Conservation (phyloP, 2,797 vertebrate genomes). For the Octomys mimax region DNA sequence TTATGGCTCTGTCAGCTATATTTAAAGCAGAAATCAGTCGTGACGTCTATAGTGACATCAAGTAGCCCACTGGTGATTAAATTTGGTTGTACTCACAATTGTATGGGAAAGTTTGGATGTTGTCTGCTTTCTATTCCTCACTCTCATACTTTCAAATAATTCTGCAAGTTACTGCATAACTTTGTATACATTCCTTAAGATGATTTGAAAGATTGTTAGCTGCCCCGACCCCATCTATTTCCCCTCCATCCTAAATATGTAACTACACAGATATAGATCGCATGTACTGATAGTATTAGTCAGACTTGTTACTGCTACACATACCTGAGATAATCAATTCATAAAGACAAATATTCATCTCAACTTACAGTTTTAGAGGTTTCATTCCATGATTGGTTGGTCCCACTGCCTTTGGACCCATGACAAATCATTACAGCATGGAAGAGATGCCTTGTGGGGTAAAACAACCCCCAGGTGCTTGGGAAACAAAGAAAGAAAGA, state of each 20-base stretch:
- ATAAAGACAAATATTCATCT: neutral
- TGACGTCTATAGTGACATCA: neutral
- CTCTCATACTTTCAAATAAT: neutral
- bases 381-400: neutral
- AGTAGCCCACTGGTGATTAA: neutral
- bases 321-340: neutral
- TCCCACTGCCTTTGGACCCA: neutral
- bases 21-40: neutral
- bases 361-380: neutral
- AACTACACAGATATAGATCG: neutral
- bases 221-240: neutral
- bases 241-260: neutral
- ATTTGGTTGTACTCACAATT: neutral
- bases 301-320: neutral
- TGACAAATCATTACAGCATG: no score
- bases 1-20: neutral
- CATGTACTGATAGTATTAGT: neutral
- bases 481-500: neutral
- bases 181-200: neutral
- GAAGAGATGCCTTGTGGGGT: no score
- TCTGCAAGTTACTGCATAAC: neutral
- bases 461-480: neutral
- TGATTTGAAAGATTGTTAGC: neutral
- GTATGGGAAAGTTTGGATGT: neutral
- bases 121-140: neutral